Evolutionary conservation across 2,888 invertebrate genomes (phyloP).

Genomic region (Chaetogeoica ovagalla): DNA sequence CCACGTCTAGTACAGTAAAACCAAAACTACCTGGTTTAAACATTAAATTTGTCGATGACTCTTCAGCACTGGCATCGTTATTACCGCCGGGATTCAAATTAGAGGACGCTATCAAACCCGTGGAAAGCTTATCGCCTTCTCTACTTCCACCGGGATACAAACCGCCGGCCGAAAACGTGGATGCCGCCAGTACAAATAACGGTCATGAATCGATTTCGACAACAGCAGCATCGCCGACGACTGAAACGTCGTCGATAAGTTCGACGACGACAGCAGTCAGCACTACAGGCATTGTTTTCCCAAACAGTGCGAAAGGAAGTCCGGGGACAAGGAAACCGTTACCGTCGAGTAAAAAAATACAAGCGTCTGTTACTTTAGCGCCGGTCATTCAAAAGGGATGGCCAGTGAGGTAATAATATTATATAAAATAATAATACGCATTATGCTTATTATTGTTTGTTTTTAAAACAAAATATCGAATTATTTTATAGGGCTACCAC

Average conservation of each 20-base stretch:
- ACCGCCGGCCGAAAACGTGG: conserved; percentile 8
- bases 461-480: no score
- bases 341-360: conserved; percentile 45
- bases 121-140: conserved; percentile 58
- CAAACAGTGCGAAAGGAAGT: conserved; percentile 69
- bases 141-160: conserved; percentile 61
- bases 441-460: conserved; percentile 11
- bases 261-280: conserved; percentile 53
- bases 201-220: conserved; percentile 35
- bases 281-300: conserved; percentile 67
- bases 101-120: conserved; percentile 57
- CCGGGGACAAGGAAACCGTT: conserved; percentile 65
- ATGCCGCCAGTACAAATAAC: conserved; percentile 42
- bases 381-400: conserved; percentile 83
- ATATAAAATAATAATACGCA: not conserved
- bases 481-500: conserved; percentile 70
- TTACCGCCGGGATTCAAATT: conserved; percentile 68
- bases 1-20: conserved; percentile 54
- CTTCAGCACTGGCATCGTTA: conserved; percentile 64
- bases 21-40: conserved; percentile 57
- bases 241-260: conserved; percentile 44
- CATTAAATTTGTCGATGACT: conserved; percentile 58
- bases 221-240: conserved; percentile 45
- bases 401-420: conserved; percentile 69
- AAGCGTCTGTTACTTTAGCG: conserved; percentile 59